phyloP scores from a whole-genome alignment of 1,140 invertebrate species.

The Drosophila kohkoa region DNA sequence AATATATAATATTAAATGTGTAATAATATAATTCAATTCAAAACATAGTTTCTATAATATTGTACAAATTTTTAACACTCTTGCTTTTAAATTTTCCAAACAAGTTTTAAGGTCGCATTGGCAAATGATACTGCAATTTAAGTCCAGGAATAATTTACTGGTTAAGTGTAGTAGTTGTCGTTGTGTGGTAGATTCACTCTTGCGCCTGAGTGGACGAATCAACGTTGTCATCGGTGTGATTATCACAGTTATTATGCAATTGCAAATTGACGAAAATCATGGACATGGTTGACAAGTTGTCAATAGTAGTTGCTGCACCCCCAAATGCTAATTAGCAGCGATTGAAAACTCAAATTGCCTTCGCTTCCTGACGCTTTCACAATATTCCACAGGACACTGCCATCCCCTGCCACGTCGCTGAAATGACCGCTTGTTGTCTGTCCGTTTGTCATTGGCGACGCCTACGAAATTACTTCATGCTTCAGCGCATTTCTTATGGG shows the following conservation, averaged over 20 bases:
- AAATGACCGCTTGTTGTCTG: background rate
- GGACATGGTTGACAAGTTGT: slow-evolving; percentile 63
- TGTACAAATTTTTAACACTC: background rate
- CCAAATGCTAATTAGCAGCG: slow-evolving; percentile 72
- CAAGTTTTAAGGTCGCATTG: background rate
- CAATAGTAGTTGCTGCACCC: slow-evolving; percentile 50
- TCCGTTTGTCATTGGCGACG: slow-evolving; percentile 45
- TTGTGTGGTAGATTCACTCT: background rate
- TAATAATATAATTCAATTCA: too few species aligned
- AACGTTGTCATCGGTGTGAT: slow-evolving; percentile 53
- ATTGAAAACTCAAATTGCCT: slow-evolving; percentile 78
- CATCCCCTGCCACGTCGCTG: background rate
- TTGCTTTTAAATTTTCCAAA: slow-evolving; percentile 12
- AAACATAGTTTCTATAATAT: too few species aligned
- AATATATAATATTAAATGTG: too few species aligned
- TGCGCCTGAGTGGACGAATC: slow-evolving; percentile 18
- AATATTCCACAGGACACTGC: slow-evolving; percentile 10
- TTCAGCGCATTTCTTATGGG: slow-evolving; percentile 61
- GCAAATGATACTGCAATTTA: background rate
- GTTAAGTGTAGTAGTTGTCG: slow-evolving; percentile 6
- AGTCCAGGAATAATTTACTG: slow-evolving; percentile 35
- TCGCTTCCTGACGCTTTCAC: slow-evolving; percentile 13
- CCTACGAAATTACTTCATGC: slow-evolving; percentile 64
- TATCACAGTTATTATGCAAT: slow-evolving; percentile 63
- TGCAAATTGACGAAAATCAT: slow-evolving; percentile 37